phyloP scores from a whole-genome alignment of 2,888 invertebrate species.

The Deilephila elpenor region DNA sequence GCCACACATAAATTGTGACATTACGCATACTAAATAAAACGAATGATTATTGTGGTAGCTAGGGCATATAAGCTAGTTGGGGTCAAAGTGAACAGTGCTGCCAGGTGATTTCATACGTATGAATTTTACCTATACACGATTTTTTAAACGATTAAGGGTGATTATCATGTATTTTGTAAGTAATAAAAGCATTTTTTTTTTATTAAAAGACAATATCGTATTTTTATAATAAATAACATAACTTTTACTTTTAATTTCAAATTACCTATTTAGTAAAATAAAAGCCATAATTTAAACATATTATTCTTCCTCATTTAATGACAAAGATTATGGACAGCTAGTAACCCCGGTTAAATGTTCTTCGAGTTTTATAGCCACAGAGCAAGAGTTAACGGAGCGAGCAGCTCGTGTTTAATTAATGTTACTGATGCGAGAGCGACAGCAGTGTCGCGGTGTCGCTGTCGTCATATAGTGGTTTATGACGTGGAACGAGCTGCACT shows the following conservation, averaged over 20 bases:
- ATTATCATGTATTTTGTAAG: too few species aligned
- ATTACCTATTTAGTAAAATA: too few species aligned
- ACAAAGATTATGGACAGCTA: neutral
- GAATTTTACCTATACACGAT: too few species aligned
- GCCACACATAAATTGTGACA: slow-evolving; percentile 20
- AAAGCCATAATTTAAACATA: neutral
- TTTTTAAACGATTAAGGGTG: too few species aligned
- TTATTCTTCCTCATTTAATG: neutral
- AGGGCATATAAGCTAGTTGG: slow-evolving; percentile 18
- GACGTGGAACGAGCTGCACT: neutral
- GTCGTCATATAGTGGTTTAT: neutral
- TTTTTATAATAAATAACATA: too few species aligned
- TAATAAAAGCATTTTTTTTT: too few species aligned
- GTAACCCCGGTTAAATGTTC: neutral
- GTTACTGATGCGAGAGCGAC: neutral
- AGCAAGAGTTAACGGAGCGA: slow-evolving; percentile 4
- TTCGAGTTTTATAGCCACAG: neutral
- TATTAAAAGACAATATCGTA: too few species aligned
- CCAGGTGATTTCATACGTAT: neutral
- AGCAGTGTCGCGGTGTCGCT: neutral
- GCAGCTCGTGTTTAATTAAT: neutral
- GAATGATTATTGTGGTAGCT: slow-evolving; percentile 38
- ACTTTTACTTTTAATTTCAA: too few species aligned
- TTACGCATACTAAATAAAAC: slow-evolving; percentile 37
- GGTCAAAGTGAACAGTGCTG: neutral